Percentiles rank a stretch among this genome's conserved stretches.
These are phyloP conservation scores for Lamproptera curius DNA, from an alignment of 2,888 invertebrate species.

Conservation along the genomic window DNA sequence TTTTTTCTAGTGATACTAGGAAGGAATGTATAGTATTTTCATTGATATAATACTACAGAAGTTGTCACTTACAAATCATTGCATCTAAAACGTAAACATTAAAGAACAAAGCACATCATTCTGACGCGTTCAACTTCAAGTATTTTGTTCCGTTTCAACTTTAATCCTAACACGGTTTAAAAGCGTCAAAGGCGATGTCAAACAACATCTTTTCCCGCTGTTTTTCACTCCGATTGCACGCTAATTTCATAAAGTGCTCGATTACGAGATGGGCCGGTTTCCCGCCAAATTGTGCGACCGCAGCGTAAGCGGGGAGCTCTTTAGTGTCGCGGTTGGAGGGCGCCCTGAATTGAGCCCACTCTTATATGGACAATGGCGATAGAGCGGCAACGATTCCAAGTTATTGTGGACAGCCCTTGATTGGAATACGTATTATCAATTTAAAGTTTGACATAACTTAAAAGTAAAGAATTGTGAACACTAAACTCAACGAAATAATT, in stretches of 20 bases:
- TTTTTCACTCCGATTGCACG: not conserved
- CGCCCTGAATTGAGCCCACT: slow-evolving; percentile 53
- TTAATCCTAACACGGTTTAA: not conserved
- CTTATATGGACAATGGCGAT: slow-evolving; percentile 42
- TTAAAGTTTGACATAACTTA: no score
- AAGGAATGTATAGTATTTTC: no score
- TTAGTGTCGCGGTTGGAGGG: slow-evolving; percentile 33
- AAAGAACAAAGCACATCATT: no score
- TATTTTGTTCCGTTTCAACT: no score
- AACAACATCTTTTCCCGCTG: not conserved
- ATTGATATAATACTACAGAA: not conserved
- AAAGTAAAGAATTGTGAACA: no score
- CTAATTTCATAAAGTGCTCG: slow-evolving; percentile 18
- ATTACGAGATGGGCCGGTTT: slow-evolving; percentile 8
- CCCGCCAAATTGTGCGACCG: slow-evolving; percentile 9
- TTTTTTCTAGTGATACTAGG: no score
- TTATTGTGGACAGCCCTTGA: slow-evolving; percentile 2
- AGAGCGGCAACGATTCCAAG: not conserved
- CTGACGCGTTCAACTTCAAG: no score
- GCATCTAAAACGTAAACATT: no score
- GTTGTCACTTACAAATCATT: not conserved
- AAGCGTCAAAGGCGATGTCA: not conserved
- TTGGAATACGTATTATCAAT: no score
- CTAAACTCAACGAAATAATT: no score
- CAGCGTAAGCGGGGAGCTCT: slow-evolving; percentile 5